Percentiles rank a stretch among this genome's conserved stretches.
Evolutionary conservation across 2,797 vertebrate genomes (phyloP).

Genomic region (Chrosomus eos): DNA sequence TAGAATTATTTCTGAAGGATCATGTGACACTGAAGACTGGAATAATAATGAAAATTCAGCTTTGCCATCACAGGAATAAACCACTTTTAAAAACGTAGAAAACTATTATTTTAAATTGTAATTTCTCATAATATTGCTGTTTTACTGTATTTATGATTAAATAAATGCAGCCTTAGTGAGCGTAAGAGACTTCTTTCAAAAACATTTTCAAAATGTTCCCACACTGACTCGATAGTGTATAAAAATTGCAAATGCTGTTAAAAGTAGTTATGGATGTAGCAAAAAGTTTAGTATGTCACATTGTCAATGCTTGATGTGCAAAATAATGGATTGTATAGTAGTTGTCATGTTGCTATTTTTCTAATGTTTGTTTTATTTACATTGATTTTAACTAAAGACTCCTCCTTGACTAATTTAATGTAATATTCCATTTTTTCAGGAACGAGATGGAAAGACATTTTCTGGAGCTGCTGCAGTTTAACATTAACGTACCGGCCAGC

Average conservation of each 20-base stretch:
- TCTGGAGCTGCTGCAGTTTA: slow-evolving; percentile 97
- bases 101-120: background rate
- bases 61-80: background rate
- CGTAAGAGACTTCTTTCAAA: background rate
- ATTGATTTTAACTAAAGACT: background rate
- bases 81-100: too few species aligned
- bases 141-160: background rate
- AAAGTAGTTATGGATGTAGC: background rate
- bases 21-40: background rate
- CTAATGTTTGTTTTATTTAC: background rate
- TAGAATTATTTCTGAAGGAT: background rate
- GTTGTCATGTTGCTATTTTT: background rate
- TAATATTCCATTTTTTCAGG: slow-evolving; percentile 72
- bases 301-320: background rate
- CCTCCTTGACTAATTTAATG: background rate
- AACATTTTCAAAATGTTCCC: background rate
- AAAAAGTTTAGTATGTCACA: background rate
- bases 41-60: background rate
- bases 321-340: background rate
- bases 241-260: background rate
- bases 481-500: slow-evolving; percentile 98
- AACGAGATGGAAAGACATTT: slow-evolving; percentile 98
- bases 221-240: background rate
- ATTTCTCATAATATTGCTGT: background rate
- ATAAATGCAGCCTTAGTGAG: background rate